Evolutionary conservation across 2,888 invertebrate species (phyloP), one percentile per base, ranked within the genome.

Genomic region (Andrena bucephala): DNA sequence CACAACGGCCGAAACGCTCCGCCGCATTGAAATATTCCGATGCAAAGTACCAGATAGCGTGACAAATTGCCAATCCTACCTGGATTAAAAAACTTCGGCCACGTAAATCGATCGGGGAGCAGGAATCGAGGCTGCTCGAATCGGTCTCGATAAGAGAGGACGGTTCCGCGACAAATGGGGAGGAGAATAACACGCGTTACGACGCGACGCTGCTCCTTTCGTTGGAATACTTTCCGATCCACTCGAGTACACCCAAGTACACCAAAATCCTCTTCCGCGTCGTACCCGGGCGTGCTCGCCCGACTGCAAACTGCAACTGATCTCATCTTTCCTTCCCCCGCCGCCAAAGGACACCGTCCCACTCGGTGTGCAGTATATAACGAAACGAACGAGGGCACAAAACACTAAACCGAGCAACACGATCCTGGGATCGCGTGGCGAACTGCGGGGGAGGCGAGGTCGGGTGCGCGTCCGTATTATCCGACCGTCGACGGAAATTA

Each of bases 21-120:
- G 57, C 36, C 70, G 71, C 77, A 71, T 82, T 81, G 77, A 86
- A 82, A 80, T 79, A 80, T 85, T 71, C 67, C 77, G 75, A 84
- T 80, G 72, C 77, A 62, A 75, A 66, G 73, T 36, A 74, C 71
- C 48, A 80, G 85, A 85, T 87, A 77, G 65, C 81, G 57, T 71
- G 83, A 83, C 83, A 83, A 83, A 83, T 83, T 77, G 69, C 52
- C 72, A 27, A 52, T 36, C 50, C 48, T 36, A 16, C 16, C 5
- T 16, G 77, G 67, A 68, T 68, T 68, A 65, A 76, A 67, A 66
- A 70, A 60, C 27, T 16, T 29, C 20, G 2, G 50, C 31, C 36
- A 16, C 48, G 69, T n/a, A 65, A 66, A 70, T 70, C 74, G 67
- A 60, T 65, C 63, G 31, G n/a, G 20, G 8, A 16, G 27, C 57